Evolutionary conservation across 2,113 vertebrate species (phyloP), one percentile per base, ranked within the genome.

Genomic region (Apodemus sylvaticus): DNA sequence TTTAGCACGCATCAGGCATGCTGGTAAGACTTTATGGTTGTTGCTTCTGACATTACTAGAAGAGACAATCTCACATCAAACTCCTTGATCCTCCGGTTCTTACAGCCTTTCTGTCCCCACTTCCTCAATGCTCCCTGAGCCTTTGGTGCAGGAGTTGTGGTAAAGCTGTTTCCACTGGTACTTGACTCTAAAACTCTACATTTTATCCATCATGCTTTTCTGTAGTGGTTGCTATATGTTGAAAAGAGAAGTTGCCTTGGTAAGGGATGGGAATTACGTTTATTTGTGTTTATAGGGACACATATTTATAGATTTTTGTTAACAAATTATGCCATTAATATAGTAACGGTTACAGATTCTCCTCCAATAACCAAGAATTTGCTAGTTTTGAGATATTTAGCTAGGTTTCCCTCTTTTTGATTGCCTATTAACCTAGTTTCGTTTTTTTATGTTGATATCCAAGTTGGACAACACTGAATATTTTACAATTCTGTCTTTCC

Each of bases 141-240:
- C 2, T 8, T 29, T 2, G 1, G 13, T 42, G 1, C n/a, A 62
- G 3, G n/a, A 29, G 7, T 29, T 39, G 3, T 62, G 7, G 17
- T 62, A 24, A 10, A 29, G 6, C 4, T 62, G n/a, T 42, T 26
- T 29, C 13, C 4, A 9, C 6, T 62, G n/a, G 7, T 24, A 29
- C 22, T 42, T 16, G 55, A 24, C 22, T 9, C 24, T 13, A 60
- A 0, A 42, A 14, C n/a, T 83, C 7, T 45, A 62, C 6, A 39
- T 60, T 42, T 83, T 62, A 83, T 42, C 42, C 7, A 26, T 29
- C 29, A n/a, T 42, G 3, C 22, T 29, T 39, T 83, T 83, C n/a
- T 83, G n/a, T 29, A 7, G 20, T 62, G n/a, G 12, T 29, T 26
- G 1, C 24, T 62, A 9, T 42, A 7, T 83, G 6, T 60, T 60